Conservation (phyloP, 2,113 vertebrate species). For the Oplegnathus fasciatus region DNA sequence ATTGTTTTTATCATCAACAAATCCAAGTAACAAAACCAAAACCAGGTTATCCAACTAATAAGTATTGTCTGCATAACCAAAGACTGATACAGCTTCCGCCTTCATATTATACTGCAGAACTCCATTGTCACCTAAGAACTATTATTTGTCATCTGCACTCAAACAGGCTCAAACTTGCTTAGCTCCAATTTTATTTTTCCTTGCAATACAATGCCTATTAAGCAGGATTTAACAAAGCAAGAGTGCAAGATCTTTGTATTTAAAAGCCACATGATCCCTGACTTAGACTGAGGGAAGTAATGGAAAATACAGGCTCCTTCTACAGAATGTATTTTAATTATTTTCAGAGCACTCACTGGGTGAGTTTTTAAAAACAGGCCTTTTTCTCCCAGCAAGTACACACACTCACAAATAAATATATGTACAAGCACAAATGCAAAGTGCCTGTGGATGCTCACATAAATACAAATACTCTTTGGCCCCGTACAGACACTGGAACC, state of each 20-base stretch:
- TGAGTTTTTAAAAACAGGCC: constrained; percentile 37
- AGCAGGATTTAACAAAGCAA: constrained; percentile 1
- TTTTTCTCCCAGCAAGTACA: not conserved
- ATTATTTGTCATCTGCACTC: not conserved
- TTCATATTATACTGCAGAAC: not conserved
- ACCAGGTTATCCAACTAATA: not conserved
- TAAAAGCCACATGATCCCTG: constrained; percentile 48
- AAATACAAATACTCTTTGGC: constrained; percentile 15
- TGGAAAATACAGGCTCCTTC: constrained; percentile 45
- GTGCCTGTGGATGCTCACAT: not conserved
- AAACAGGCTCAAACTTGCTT: constrained; percentile 40
- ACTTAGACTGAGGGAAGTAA: constrained; percentile 22
- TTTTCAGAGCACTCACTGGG: constrained; percentile 47
- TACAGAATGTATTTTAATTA: constrained; percentile 56
- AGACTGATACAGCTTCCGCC: not conserved
- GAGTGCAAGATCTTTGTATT: constrained; percentile 35
- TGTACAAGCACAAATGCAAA: not conserved
- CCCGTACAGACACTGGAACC: not conserved
- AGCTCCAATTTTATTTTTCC: constrained; percentile 1
- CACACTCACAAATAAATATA: not conserved
- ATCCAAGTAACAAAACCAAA: not conserved
- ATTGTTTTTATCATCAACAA: not conserved
- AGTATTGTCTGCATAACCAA: constrained; percentile 4
- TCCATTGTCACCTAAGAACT: not conserved
- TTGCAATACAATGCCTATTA: constrained; percentile 24